Evolutionary conservation across 2,113 vertebrate genomes (phyloP), one percentile per base, ranked within the genome.

Genomic region (Brachypodius melanocephalos): DNA sequence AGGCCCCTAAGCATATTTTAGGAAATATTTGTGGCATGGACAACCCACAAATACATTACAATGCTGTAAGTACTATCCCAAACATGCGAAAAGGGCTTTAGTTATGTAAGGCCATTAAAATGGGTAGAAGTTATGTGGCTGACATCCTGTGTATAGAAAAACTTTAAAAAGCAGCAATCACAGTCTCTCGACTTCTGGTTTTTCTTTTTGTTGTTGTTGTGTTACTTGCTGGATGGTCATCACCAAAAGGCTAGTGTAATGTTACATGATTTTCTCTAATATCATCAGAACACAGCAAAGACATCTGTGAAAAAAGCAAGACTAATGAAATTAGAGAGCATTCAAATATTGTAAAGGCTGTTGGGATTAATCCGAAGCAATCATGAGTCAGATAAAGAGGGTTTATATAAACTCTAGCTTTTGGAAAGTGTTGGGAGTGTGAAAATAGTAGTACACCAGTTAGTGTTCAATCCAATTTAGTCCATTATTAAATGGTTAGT

Each of bases 41-140:
- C 55, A 77, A 83, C 63, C 36, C 40, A 71, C 40, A 75, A 55
- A 52, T 63, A 77, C 31, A 26, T 48, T 48, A 49, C 38, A 20
- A 46, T 24, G 29, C 20, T 90, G 5, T 65, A 73, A 89, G 49
- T 85, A 32, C 38, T 43, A 55, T 38, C 29, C 61, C 24, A 92
- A 84, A 78, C 13, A 67, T 9, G 21, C 67, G 63, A 74, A 91
- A 88, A 58, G 24, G 21, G 9, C 0, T 69, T 85, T 54, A 75
- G 75, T 93, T 90, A 79, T 0, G 0, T 88, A 93, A 94, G 54
- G 46, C 92, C 82, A 92, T 92, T 96, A 90, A 85, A 90, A 92
- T 6, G 26, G 29, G 71, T 28, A n/a, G 26, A 84, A 78, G 43
- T 62, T 59, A 20, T 4, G 6, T 54, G n/a, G 38, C 46, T 85